Percentiles rank a stretch among this genome's conserved stretches.
Conservation (phyloP, 2,888 invertebrate genomes). For the Ophioninae sp. region DNA sequence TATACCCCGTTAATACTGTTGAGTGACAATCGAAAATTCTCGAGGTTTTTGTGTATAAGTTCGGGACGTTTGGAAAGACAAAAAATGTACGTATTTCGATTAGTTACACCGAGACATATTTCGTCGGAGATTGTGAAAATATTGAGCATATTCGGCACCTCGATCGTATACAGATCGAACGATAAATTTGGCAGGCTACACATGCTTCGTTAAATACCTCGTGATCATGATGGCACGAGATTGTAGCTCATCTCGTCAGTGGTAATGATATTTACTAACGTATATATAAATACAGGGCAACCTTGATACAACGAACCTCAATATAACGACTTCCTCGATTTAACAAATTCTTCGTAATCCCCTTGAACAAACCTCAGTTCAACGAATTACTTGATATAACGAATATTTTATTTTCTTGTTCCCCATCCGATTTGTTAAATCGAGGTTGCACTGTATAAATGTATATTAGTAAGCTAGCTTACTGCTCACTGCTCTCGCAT, state of each 20-base stretch:
- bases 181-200: slow-evolving; percentile 63
- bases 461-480: slow-evolving; percentile 57
- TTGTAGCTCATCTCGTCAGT: slow-evolving; percentile 50
- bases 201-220: slow-evolving; percentile 63
- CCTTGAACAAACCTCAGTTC: no score
- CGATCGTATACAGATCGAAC: slow-evolving; percentile 51
- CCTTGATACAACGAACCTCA: no score
- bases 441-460: no score
- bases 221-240: slow-evolving; percentile 61
- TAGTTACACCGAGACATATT: neutral
- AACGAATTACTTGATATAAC: no score
- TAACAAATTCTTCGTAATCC: no score
- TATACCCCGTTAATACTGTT: neutral
- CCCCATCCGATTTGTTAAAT: no score
- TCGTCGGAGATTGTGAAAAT: slow-evolving; percentile 18
- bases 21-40: neutral
- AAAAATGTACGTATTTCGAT: neutral
- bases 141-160: slow-evolving; percentile 60
- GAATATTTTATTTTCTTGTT: no score
- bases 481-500: slow-evolving; percentile 51
- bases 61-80: neutral
- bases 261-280: slow-evolving; percentile 56
- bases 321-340: no score
- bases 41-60: neutral
- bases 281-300: no score